These are phyloP conservation scores for Ectropis grisescens DNA, from an alignment of 1,140 invertebrate genomes.

Conservation along the genomic window DNA sequence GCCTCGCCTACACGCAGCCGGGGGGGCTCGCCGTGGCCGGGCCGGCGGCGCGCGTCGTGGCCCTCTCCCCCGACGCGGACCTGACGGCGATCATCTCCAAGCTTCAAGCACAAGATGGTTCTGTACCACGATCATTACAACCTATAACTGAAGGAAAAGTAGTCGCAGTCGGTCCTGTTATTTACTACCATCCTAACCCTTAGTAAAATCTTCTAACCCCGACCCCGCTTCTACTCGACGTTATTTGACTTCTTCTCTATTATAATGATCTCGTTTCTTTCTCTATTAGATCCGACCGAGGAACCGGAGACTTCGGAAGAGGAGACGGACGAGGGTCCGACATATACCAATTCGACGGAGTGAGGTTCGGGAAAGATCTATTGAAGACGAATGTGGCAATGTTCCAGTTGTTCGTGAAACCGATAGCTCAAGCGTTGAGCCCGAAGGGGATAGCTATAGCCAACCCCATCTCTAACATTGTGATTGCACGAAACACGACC, in stretches of 20 bases:
- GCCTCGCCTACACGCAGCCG: slow-evolving; percentile 78
- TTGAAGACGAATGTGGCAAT: slow-evolving; percentile 27
- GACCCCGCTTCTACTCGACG: no score
- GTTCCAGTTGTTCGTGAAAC: slow-evolving; percentile 70
- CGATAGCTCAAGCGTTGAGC: slow-evolving; percentile 73
- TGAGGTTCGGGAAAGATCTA: slow-evolving; percentile 35
- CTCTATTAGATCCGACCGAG: slow-evolving; percentile 40
- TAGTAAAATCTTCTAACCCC: slow-evolving; percentile 23
- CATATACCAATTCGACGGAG: slow-evolving; percentile 42
- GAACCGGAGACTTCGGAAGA: slow-evolving; percentile 8
- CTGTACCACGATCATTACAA: slow-evolving; percentile 36
- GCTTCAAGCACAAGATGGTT: slow-evolving; percentile 37
- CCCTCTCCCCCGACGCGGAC: slow-evolving; percentile 72
- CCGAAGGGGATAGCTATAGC: slow-evolving; percentile 76
- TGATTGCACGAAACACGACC: slow-evolving; percentile 61
- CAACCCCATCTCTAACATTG: slow-evolving; percentile 74
- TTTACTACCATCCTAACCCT: slow-evolving; percentile 73
- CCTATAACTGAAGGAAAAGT: slow-evolving; percentile 71
- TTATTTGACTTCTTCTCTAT: slow-evolving; percentile 16
- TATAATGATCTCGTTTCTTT: slow-evolving; percentile 33
- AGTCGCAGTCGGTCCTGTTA: slow-evolving; percentile 77
- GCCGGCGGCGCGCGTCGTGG: slow-evolving; percentile 75
- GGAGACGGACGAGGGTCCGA: slow-evolving; percentile 12
- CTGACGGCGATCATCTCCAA: slow-evolving; percentile 44
- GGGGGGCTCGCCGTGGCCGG: slow-evolving; percentile 78